A percentile compares a stretch with the other conserved stretches of the same genome.
Evolutionary conservation across 2,888 invertebrate species (phyloP).

Genomic region (Choristoneura rosaceana): DNA sequence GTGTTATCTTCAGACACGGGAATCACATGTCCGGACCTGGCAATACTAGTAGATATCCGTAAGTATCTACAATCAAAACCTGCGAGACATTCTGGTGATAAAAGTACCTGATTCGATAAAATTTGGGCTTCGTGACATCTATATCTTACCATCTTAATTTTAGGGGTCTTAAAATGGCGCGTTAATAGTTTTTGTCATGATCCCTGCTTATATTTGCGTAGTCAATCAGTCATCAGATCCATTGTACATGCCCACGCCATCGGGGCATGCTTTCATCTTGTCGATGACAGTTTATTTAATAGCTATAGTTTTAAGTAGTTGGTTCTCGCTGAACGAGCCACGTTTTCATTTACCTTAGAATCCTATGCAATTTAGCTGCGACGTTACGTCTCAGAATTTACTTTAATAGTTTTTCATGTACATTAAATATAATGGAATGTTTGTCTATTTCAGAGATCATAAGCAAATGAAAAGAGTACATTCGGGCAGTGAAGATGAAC

Average conservation of each 20-base stretch:
- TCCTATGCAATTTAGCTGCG: slow-evolving; percentile 24
- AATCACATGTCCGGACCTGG: slow-evolving; percentile 89
- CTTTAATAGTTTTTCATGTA: neutral
- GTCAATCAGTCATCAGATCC: slow-evolving; percentile 35
- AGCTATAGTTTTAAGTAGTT: slow-evolving; percentile 21
- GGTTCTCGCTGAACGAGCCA: slow-evolving; percentile 20
- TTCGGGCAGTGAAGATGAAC: slow-evolving; percentile 91
- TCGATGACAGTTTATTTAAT: slow-evolving; percentile 31
- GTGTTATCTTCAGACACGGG: slow-evolving; percentile 90
- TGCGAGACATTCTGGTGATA: slow-evolving; percentile 25
- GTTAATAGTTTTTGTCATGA: slow-evolving; percentile 26
- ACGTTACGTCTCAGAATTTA: neutral
- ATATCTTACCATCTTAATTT: neutral
- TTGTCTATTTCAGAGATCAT: slow-evolving; percentile 88
- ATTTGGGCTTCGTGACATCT: neutral
- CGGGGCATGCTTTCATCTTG: slow-evolving; percentile 35
- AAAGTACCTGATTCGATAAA: slow-evolving; percentile 15
- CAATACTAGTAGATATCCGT: slow-evolving; percentile 89
- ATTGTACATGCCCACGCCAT: slow-evolving; percentile 31
- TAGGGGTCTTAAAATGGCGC: slow-evolving; percentile 23
- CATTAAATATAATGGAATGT: neutral
- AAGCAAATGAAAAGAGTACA: slow-evolving; percentile 92
- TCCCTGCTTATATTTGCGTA: slow-evolving; percentile 37
- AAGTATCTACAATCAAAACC: slow-evolving; percentile 72
- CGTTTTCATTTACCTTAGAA: slow-evolving; percentile 27